These are phyloP conservation scores for Epirrita christyi DNA, from an alignment of 2,888 invertebrate genomes.

Conservation along the genomic window DNA sequence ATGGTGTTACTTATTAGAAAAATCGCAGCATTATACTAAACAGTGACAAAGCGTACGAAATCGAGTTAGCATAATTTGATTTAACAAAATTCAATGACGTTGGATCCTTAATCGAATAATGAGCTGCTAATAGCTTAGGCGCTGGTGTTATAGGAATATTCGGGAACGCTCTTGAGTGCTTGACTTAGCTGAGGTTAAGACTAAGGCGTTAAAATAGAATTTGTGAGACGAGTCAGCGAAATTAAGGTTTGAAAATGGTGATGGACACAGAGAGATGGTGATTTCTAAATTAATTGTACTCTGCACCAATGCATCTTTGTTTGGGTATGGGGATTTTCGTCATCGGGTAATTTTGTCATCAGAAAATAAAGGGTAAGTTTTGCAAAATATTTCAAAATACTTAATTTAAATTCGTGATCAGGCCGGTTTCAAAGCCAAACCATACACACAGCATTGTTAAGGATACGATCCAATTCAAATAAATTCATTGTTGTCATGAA, in stretches of 20 bases:
- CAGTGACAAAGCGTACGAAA: conserved; percentile 23
- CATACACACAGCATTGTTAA: background rate
- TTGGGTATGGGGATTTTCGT: no score
- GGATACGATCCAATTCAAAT: background rate
- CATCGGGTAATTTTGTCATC: no score
- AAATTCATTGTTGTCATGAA: conserved; percentile 18
- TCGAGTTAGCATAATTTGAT: conserved; percentile 32
- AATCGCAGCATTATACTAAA: background rate
- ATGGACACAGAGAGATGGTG: no score
- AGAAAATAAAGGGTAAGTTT: no score
- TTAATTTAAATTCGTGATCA: no score
- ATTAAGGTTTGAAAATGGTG: no score
- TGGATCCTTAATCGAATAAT: conserved; percentile 28
- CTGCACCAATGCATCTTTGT: no score
- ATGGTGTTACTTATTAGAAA: no score
- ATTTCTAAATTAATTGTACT: no score
- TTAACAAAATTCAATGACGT: conserved; percentile 23
- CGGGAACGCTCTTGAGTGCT: conserved; percentile 12
- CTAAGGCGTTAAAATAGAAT: background rate
- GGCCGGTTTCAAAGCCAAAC: no score
- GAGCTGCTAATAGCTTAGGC: conserved; percentile 31
- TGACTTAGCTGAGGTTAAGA: conserved; percentile 24
- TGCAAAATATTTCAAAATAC: no score
- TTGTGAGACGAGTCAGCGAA: background rate
- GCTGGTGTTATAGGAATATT: conserved; percentile 5